A percentile compares a stretch with the other conserved stretches of the same genome.
These are phyloP conservation scores for Eretmocerus hayati DNA, from an alignment of 2,888 invertebrate genomes.

Conservation along the genomic window DNA sequence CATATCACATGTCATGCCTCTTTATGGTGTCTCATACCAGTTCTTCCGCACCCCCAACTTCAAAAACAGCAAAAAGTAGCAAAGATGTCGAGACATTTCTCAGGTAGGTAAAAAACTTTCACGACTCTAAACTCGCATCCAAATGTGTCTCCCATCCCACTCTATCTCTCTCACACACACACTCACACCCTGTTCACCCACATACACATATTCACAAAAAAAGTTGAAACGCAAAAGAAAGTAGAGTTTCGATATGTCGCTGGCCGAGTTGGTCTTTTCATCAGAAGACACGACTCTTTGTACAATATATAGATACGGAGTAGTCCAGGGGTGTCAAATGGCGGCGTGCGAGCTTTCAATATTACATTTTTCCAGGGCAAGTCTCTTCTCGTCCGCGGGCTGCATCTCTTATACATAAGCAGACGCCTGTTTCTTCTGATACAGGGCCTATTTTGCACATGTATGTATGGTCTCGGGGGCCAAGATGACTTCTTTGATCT, in stretches of 20 bases:
- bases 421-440: background rate
- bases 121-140: conserved; percentile 37
- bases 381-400: conserved; percentile 1
- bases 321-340: conserved; percentile 25
- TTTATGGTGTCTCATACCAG: background rate
- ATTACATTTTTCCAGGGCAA: conserved; percentile 23
- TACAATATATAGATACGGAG: too few relatives aligned
- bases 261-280: background rate
- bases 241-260: conserved; percentile 4
- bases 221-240: background rate
- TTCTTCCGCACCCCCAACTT: conserved; percentile 1
- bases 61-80: background rate
- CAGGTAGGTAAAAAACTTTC: conserved; percentile 30
- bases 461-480: background rate
- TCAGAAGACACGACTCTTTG: conserved; percentile 17
- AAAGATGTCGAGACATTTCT: conserved; percentile 23
- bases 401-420: conserved; percentile 20
- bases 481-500: conserved; percentile 28
- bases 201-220: conserved; percentile 28
- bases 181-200: background rate
- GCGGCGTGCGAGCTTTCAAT: conserved; percentile 28
- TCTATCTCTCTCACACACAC: conserved; percentile 27
- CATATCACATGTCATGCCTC: conserved; percentile 17
- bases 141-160: conserved; percentile 26
- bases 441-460: background rate